Conservation (phyloP, 2,888 invertebrate genomes). For the Sesamia inferens region DNA sequence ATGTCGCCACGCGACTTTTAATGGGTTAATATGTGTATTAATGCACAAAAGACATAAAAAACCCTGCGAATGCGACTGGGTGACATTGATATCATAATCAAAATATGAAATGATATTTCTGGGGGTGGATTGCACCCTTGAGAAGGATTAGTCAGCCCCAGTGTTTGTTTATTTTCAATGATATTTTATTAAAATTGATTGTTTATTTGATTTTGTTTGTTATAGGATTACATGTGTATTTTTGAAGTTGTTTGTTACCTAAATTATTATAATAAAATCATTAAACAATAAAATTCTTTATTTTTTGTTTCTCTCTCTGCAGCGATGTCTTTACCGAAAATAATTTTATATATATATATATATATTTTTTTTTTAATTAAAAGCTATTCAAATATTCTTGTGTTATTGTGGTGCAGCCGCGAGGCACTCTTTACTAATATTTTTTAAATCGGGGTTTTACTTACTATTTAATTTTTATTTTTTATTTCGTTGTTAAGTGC, state of each 20-base stretch:
- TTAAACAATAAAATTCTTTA: neutral
- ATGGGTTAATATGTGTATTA: slow-evolving; percentile 89
- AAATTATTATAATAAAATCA: neutral
- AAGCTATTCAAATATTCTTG: too few species aligned
- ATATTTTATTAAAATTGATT: slow-evolving; percentile 79
- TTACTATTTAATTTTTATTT: too few species aligned
- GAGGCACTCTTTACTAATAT: too few species aligned
- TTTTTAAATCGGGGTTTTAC: too few species aligned
- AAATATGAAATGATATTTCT: slow-evolving; percentile 88
- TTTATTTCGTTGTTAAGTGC: too few species aligned
- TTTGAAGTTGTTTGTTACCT: slow-evolving; percentile 47
- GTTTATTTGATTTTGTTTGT: slow-evolving; percentile 56
- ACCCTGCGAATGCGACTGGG: slow-evolving; percentile 71
- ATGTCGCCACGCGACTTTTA: slow-evolving; percentile 86
- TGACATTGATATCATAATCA: slow-evolving; percentile 89
- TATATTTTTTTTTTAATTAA: too few species aligned
- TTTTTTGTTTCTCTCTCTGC: neutral
- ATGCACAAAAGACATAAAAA: slow-evolving; percentile 85
- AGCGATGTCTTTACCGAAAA: neutral
- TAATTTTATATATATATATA: too few species aligned
- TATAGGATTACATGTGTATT: slow-evolving; percentile 55
- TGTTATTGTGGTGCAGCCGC: too few species aligned
- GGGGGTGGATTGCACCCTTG: slow-evolving; percentile 74
- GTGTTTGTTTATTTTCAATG: slow-evolving; percentile 80
- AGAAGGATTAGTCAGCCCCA: slow-evolving; percentile 75